phyloP scores from a whole-genome alignment of 1,140 invertebrate species.

The Psix sp. region DNA sequence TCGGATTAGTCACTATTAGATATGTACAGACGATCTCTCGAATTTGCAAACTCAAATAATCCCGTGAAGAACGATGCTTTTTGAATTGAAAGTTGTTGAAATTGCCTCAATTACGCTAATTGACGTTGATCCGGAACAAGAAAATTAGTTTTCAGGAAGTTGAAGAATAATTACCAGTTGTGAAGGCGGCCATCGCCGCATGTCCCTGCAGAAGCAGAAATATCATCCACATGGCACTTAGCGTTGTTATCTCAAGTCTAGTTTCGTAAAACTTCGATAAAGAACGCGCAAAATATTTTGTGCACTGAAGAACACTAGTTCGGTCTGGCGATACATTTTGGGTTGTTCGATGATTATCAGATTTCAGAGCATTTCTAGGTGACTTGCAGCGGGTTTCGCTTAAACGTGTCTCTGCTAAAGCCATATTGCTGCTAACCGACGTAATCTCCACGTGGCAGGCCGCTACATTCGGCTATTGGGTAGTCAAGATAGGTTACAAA shows the following conservation, averaged over 20 bases:
- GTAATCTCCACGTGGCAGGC: constrained; percentile 19
- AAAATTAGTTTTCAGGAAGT: not conserved
- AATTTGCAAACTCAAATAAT: no score
- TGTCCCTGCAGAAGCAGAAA: constrained; percentile 62
- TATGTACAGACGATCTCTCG: no score
- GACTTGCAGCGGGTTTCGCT: not conserved
- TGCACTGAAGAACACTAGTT: no score
- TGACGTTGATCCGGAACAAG: no score
- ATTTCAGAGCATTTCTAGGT: no score
- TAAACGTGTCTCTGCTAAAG: constrained; percentile 4
- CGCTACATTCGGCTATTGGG: constrained; percentile 9
- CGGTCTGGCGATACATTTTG: no score
- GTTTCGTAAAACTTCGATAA: constrained; percentile 4
- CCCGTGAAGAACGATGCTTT: no score
- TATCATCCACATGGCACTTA: constrained; percentile 60
- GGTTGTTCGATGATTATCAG: not conserved
- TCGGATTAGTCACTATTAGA: no score
- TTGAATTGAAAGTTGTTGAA: no score
- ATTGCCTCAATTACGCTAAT: no score
- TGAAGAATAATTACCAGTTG: constrained; percentile 65
- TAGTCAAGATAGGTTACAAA: not conserved
- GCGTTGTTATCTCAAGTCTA: constrained; percentile 56
- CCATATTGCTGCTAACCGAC: constrained; percentile 29
- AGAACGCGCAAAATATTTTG: no score
- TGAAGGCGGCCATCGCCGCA: constrained; percentile 64